A percentile compares a stretch with the other conserved stretches of the same genome.
phyloP scores from a whole-genome alignment of 2,888 invertebrate genomes.

The Ophonus ardosiacus region DNA sequence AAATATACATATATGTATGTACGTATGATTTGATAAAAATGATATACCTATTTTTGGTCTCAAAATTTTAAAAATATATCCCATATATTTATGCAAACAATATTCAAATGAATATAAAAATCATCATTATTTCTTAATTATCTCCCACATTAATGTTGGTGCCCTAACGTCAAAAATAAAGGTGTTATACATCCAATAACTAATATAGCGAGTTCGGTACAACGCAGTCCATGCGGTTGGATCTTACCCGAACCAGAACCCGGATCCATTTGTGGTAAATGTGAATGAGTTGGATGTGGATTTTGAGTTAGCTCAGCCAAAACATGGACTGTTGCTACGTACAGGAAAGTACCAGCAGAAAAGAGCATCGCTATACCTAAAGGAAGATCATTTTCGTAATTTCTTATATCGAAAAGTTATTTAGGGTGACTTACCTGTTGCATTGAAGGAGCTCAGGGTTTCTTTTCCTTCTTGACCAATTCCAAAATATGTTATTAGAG shows the following conservation, averaged over 20 bases:
- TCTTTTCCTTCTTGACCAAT: slow-evolving; percentile 96
- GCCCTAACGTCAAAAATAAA: slow-evolving; percentile 92
- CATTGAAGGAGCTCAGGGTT: slow-evolving; percentile 91
- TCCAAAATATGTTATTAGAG: slow-evolving; percentile 94
- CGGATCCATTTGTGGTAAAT: slow-evolving; percentile 74
- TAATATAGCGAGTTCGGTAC: slow-evolving; percentile 88
- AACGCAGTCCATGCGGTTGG: slow-evolving; percentile 79
- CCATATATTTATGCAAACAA: no score
- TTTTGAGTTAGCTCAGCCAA: slow-evolving; percentile 92
- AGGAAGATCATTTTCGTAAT: slow-evolving; percentile 65
- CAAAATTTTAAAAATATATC: no score
- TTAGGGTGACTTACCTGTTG: slow-evolving; percentile 82
- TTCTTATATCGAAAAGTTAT: no score
- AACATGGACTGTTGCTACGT: slow-evolving; percentile 99
- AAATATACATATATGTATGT: no score
- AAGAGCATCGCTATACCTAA: slow-evolving; percentile 96
- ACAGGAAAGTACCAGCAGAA: slow-evolving; percentile 98
- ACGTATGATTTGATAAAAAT: no score
- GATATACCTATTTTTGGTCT: no score
- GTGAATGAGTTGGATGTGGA: slow-evolving; percentile 75
- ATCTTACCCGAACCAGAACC: slow-evolving; percentile 64
- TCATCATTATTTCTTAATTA: neutral
- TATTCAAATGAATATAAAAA: neutral
- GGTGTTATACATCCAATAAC: slow-evolving; percentile 94
- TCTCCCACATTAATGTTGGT: slow-evolving; percentile 83